Conservation (phyloP, 1,140 invertebrate species). For the Caenorhabditis tropicalis region DNA sequence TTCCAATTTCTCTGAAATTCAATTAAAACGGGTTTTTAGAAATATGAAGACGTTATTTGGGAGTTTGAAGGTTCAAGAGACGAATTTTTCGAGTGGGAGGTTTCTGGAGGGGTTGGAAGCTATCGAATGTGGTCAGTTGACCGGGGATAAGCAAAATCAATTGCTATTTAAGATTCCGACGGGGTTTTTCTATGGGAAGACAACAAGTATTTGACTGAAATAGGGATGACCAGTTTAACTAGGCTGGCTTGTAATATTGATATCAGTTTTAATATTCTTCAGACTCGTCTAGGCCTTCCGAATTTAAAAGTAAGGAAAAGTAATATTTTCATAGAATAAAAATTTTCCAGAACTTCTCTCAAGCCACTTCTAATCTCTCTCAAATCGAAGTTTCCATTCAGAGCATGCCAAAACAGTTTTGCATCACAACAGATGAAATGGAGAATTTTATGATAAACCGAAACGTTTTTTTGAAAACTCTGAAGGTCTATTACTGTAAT, state of each 20-base stretch:
- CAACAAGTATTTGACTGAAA: background rate
- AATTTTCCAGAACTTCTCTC: background rate
- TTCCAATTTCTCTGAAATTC: background rate
- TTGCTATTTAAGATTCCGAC: background rate
- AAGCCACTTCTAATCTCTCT: background rate
- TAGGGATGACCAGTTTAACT: background rate
- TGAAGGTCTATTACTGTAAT: background rate
- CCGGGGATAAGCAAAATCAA: background rate
- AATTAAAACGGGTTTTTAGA: background rate
- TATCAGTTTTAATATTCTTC: background rate
- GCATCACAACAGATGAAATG: background rate
- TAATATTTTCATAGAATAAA: background rate
- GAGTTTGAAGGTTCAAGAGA: background rate
- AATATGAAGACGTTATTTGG: background rate
- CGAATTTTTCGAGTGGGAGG: background rate
- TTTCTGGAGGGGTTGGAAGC: background rate
- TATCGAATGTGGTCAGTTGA: background rate
- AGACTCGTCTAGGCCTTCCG: background rate
- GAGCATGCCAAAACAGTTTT: background rate
- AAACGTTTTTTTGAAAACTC: background rate
- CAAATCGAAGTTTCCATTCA: background rate
- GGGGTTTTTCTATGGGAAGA: background rate
- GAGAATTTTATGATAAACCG: background rate
- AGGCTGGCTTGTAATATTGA: background rate
- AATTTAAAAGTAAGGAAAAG: background rate